Evolutionary conservation across 2,113 vertebrate species (phyloP).

Genomic region (Chaetura pelagica): DNA sequence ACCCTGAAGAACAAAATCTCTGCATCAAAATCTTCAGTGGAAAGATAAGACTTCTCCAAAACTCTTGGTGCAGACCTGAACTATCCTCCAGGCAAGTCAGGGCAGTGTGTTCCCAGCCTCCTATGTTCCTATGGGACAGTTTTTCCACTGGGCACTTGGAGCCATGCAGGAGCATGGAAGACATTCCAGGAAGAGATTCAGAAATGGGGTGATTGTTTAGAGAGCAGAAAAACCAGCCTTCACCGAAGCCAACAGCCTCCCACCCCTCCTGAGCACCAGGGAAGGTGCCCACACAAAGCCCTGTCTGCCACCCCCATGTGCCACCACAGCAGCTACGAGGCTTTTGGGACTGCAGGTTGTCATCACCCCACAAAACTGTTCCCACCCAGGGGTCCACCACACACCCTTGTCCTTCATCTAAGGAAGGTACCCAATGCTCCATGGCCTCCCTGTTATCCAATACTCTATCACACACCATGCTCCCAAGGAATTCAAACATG

Average conservation of each 20-base stretch:
- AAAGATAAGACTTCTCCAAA: neutral
- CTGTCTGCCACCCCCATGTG: neutral
- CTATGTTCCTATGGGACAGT: fast-evolving
- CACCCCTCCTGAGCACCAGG: neutral
- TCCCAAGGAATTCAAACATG: neutral
- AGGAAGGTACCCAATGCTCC: neutral
- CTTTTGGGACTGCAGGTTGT: neutral
- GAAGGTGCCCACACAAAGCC: neutral
- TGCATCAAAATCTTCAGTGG: neutral
- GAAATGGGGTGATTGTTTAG: neutral
- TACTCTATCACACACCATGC: neutral
- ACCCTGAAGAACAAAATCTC: neutral
- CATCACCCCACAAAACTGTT: neutral
- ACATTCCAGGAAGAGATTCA: neutral
- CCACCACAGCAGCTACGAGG: fast-evolving
- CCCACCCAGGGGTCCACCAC: neutral
- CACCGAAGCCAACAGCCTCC: neutral
- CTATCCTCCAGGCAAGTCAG: neutral
- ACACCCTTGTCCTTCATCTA: neutral
- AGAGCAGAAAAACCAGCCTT: neutral
- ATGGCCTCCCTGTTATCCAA: neutral
- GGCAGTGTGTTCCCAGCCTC: neutral
- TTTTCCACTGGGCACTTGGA: neutral
- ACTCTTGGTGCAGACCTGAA: neutral
- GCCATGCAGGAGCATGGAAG: fast-evolving